A percentile compares a stretch with the other conserved stretches of the same genome.
Evolutionary conservation across 2,113 vertebrate genomes (phyloP).

Genomic region (Xenotilapia flavipinnis): DNA sequence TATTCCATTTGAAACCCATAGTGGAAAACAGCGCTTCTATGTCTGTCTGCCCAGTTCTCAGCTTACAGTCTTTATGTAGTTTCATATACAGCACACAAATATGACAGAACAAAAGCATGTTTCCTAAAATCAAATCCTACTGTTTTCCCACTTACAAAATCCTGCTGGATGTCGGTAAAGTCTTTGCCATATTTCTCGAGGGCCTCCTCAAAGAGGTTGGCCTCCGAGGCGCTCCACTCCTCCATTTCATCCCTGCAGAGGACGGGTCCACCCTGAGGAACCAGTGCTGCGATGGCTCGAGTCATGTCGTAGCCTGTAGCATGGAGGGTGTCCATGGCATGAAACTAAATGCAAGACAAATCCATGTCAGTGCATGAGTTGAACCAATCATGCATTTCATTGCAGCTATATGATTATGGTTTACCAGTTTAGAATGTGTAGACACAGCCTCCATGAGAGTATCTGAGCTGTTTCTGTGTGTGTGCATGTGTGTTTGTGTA

Average conservation of each 20-base stretch:
- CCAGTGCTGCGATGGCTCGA: slow-evolving; percentile 91
- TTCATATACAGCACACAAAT: background rate
- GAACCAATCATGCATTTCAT: background rate
- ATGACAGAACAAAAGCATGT: background rate
- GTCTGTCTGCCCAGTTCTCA: background rate
- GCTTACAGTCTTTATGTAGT: background rate
- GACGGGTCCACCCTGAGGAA: slow-evolving; percentile 96
- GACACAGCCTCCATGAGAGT: background rate
- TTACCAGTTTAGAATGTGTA: background rate
- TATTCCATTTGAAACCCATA: background rate
- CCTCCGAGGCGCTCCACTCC: slow-evolving; percentile 97
- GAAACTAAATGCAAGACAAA: slow-evolving; percentile 74
- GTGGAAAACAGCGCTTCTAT: background rate
- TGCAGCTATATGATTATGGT: background rate
- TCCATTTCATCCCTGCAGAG: slow-evolving; percentile 98
- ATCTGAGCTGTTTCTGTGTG: background rate
- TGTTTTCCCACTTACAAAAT: slow-evolving; percentile 84
- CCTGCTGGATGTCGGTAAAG: slow-evolving; percentile 97
- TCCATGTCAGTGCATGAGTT: background rate
- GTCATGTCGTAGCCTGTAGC: slow-evolving; percentile 91
- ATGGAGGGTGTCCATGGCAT: slow-evolving; percentile 97
- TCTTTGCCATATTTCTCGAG: slow-evolving; percentile 98
- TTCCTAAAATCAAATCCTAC: background rate
- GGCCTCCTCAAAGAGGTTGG: slow-evolving; percentile 95
- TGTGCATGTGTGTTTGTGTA: background rate